Evolutionary conservation across 1,140 invertebrate genomes (phyloP).

Genomic region (Heliconius hermathena): DNA sequence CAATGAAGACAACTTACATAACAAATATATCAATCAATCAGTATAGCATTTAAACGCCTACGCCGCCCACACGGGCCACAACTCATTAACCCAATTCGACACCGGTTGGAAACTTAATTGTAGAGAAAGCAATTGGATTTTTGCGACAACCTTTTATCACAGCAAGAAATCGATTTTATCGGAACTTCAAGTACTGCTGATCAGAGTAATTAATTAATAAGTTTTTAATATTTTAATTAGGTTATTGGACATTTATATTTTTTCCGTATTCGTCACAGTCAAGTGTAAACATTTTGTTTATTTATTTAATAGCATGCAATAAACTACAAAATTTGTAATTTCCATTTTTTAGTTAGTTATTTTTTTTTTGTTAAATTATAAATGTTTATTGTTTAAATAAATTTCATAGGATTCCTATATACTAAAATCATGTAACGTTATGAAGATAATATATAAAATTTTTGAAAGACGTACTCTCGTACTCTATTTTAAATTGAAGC

Average conservation of each 20-base stretch:
- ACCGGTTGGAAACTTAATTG: conserved; percentile 39
- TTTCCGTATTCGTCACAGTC: neutral
- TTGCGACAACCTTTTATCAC: conserved; percentile 27
- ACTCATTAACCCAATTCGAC: conserved; percentile 40
- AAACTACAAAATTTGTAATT: neutral
- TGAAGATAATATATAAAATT: no score
- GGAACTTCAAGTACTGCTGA: neutral
- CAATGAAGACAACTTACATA: neutral
- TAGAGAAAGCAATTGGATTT: conserved; percentile 36
- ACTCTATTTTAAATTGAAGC: no score
- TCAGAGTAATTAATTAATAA: neutral
- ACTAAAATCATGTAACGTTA: no score
- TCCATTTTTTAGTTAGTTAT: no score
- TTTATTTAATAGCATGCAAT: no score
- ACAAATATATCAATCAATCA: conserved; percentile 16
- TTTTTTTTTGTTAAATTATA: no score
- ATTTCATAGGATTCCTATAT: no score
- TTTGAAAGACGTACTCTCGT: no score
- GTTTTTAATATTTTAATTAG: neutral
- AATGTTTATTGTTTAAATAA: no score
- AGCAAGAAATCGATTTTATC: conserved; percentile 18
- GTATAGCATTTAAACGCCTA: conserved; percentile 13
- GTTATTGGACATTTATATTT: neutral
- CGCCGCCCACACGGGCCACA: conserved; percentile 17
- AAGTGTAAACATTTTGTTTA: no score